Conservation (phyloP, 2,113 vertebrate species). For the Ascaphus truei region DNA sequence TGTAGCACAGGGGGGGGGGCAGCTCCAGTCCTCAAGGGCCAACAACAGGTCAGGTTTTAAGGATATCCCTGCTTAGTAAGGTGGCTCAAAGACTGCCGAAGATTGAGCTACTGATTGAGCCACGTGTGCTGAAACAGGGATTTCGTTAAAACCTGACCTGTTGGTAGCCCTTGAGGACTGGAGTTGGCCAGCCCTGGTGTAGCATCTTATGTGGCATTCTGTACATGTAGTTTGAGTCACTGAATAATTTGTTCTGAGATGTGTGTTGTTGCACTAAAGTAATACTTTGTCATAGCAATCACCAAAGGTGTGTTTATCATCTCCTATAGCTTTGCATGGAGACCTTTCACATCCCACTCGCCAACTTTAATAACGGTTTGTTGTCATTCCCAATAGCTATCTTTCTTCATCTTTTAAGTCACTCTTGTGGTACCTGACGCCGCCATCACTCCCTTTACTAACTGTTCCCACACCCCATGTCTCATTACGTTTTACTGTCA, state of each 20-base stretch:
- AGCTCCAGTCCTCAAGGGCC: no score
- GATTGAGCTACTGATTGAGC: no score
- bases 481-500: constrained; percentile 79
- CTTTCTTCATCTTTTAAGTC: constrained; percentile 43
- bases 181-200: no score
- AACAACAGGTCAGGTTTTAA: no score
- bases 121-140: no score
- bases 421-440: constrained; percentile 41
- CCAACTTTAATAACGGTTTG: neutral
- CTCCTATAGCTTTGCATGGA: constrained; percentile 19
- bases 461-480: constrained; percentile 86
- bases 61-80: no score
- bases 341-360: neutral
- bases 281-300: neutral
- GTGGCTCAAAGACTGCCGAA: no score
- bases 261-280: neutral
- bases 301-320: neutral
- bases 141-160: no score
- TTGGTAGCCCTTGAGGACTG: no score
- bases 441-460: constrained; percentile 68
- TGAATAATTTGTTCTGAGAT: neutral
- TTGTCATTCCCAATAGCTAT: neutral
- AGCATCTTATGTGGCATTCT: no score
- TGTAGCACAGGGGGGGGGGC: no score
- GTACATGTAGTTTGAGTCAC: neutral